A percentile compares a stretch with the other conserved stretches of the same genome.
phyloP scores from a whole-genome alignment of 2,888 invertebrate genomes.

The Arenicola marina region DNA sequence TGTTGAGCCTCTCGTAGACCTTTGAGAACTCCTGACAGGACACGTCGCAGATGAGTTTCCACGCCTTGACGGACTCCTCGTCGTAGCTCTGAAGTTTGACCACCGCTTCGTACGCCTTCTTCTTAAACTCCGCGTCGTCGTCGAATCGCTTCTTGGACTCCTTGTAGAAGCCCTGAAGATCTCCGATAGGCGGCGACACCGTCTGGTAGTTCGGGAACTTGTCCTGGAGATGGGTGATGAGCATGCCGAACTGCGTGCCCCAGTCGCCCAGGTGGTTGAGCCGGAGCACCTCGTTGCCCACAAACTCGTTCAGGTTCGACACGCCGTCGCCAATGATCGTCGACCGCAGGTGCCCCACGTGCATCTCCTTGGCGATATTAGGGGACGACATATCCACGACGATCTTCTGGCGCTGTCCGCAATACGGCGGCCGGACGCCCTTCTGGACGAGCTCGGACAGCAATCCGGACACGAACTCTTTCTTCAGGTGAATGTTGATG shows the following conservation, averaged over 20 bases:
- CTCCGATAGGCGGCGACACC: slow-evolving; percentile 83
- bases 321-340: slow-evolving; percentile 98
- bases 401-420: slow-evolving; percentile 63
- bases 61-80: slow-evolving; percentile 82
- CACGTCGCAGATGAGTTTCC: slow-evolving; percentile 95
- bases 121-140: slow-evolving; percentile 88
- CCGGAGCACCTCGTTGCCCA: slow-evolving; percentile 88
- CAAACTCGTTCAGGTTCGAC: slow-evolving; percentile 82
- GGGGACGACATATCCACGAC: slow-evolving; percentile 96
- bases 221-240: slow-evolving; percentile 93
- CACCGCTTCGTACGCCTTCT: slow-evolving; percentile 89
- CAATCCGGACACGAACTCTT: slow-evolving; percentile 48
- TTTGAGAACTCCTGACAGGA: slow-evolving; percentile 85
- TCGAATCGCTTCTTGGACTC: slow-evolving; percentile 91
- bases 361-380: slow-evolving; percentile 99
- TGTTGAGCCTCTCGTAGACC: slow-evolving; percentile 84
- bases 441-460: slow-evolving; percentile 50
- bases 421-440: slow-evolving; percentile 61
- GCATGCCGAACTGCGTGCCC: slow-evolving; percentile 99
- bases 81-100: slow-evolving; percentile 88
- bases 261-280: slow-evolving; percentile 97
- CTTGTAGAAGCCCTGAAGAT: slow-evolving; percentile 77
- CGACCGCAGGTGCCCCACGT: slow-evolving; percentile 95
- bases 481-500: slow-evolving; percentile 73
- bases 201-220: slow-evolving; percentile 83